A percentile compares a stretch with the other conserved stretches of the same genome.
Conservation (phyloP, 2,797 vertebrate species). For the Gobionotothen gibberifrons region DNA sequence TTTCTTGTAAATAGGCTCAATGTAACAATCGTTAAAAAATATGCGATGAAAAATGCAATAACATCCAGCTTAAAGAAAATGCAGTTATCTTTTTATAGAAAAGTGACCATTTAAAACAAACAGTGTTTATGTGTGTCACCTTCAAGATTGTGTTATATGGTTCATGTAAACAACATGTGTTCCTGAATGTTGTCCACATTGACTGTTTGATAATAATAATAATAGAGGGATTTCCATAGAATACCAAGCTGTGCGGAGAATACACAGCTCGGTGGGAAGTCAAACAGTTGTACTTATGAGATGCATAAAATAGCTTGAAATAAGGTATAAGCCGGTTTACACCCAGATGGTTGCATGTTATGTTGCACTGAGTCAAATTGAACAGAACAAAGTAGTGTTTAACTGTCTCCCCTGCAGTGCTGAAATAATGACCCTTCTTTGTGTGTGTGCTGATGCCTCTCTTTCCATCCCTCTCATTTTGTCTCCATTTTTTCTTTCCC, state of each 20-base stretch:
- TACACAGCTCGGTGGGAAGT: constrained; percentile 59
- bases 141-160: neutral
- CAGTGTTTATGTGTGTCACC: constrained; percentile 2
- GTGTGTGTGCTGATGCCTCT: constrained; percentile 81
- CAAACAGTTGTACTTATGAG: constrained; percentile 65
- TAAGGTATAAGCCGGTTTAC: constrained; percentile 71
- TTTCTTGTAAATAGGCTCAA: neutral
- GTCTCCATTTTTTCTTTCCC: constrained; percentile 58
- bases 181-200: constrained; percentile 31
- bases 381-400: constrained; percentile 80
- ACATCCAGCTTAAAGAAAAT: neutral
- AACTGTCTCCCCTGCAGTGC: constrained; percentile 77
- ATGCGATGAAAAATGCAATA: neutral
- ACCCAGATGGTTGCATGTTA: constrained; percentile 65
- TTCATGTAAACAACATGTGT: constrained; percentile 9
- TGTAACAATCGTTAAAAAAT: neutral
- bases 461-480: constrained; percentile 6
- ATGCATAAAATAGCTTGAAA: constrained; percentile 65
- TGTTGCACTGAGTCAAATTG: constrained; percentile 72
- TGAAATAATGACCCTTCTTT: constrained; percentile 82
- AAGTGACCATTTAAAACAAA: constrained; percentile 1
- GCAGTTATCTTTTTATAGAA: neutral
- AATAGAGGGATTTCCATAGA: constrained; percentile 52
- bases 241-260: constrained; percentile 61
- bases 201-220: constrained; percentile 44